These are phyloP conservation scores for Drosophila antonietae DNA, from an alignment of 2,888 invertebrate genomes.

Conservation along the genomic window DNA sequence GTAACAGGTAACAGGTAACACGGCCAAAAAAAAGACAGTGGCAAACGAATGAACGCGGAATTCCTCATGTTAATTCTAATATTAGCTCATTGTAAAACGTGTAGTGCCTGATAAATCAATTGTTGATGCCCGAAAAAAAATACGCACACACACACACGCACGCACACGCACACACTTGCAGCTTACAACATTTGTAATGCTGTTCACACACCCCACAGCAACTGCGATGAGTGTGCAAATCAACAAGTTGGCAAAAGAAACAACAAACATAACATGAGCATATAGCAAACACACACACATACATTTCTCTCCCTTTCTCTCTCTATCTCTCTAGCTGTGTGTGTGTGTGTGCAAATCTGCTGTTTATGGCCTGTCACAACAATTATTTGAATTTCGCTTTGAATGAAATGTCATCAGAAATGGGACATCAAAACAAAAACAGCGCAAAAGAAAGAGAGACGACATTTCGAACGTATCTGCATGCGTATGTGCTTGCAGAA, in stretches of 20 bases:
- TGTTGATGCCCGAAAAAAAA: not conserved
- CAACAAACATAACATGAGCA: slow-evolving; percentile 28
- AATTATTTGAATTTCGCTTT: slow-evolving; percentile 43
- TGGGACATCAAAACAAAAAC: slow-evolving; percentile 36
- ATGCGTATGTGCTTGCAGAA: slow-evolving; percentile 16
- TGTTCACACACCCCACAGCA: slow-evolving; percentile 30
- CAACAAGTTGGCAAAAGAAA: slow-evolving; percentile 58
- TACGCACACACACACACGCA: not conserved
- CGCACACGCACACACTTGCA: not conserved
- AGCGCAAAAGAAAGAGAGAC: slow-evolving; percentile 14
- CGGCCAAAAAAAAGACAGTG: not conserved
- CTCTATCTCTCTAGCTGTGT: not conserved
- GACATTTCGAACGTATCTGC: slow-evolving; percentile 12
- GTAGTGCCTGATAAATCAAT: slow-evolving; percentile 15
- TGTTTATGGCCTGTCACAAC: slow-evolving; percentile 51
- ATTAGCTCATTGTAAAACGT: slow-evolving; percentile 25
- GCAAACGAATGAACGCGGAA: slow-evolving; percentile 21
- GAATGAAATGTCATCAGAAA: slow-evolving; percentile 56
- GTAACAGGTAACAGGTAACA: slow-evolving; percentile 4
- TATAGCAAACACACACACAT: not conserved
- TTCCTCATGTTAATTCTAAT: slow-evolving; percentile 42
- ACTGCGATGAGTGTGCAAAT: slow-evolving; percentile 59
- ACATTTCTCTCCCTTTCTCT: too few species aligned
- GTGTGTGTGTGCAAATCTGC: slow-evolving; percentile 1
- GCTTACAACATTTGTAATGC: slow-evolving; percentile 30